Evolutionary conservation across 2,113 vertebrate genomes (phyloP), one percentile per base, ranked within the genome.

Genomic region (Protobothrops mucrosquamatus): DNA sequence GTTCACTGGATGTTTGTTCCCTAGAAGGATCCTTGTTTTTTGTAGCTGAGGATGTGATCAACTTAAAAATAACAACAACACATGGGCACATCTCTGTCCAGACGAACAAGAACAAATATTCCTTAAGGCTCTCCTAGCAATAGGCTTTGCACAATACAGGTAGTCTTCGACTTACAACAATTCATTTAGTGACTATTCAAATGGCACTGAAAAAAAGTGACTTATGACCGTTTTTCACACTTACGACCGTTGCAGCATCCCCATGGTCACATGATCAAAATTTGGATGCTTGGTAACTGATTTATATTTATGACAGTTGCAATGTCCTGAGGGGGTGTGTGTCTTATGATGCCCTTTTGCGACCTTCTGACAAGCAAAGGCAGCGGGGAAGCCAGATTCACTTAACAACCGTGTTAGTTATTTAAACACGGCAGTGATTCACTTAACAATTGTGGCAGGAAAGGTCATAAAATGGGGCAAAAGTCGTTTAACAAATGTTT

Each of bases 71-170:
- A 89, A 34, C 56, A 59, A 26, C 43, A 43, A 18, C 23, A 3
- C 57, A 69, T 52, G 43, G 43, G 51, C 29, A 54, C 2, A 61
- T 69, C 39, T 59, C 0, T 0, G 0, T 46, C 9, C 46, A 48
- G 85, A 20, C 34, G 69, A 74, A 81, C 69, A 81, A 15, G 6
- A 81, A 81, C 69, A 81, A 34, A 74, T 81, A 81, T 81, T 81
- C 18, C n/a, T 81, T 39, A 6, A 81, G 14, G n/a, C 14, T 34
- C 5, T 34, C 64, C n/a, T 39, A 43, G 34, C 2, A 1, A 34
- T 81, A 9, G 69, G 74, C 18, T 81, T 81, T 81, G 34, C 6
- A 20, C 18, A 81, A 81, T 39, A n/a, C 56, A 57, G 22, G 56
- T 24, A 57, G 22, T 57, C 56, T 23, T 57, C 2, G 22, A 34